Evolutionary conservation across 92 coral and sea anemone species (phyloP).

Genomic region (Phenganax marumi): DNA sequence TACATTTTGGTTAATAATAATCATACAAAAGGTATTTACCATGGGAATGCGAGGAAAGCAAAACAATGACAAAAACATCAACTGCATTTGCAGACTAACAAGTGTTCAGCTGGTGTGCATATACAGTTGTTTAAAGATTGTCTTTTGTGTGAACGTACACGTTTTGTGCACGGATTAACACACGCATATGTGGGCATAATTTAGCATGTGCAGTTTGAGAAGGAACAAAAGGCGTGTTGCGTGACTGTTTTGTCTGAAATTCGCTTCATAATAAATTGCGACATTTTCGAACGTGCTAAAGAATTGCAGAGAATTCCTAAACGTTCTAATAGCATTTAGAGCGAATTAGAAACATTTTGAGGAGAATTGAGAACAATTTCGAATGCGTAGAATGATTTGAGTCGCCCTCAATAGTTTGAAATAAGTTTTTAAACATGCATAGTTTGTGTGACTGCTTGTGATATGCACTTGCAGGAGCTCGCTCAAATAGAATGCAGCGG

Average conservation of each 20-base stretch:
- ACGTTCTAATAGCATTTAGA: neutral
- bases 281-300: slow-evolving; percentile 10
- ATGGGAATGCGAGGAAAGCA: too few relatives aligned
- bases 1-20: too few relatives aligned
- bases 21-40: too few relatives aligned
- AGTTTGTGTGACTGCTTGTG: too few relatives aligned
- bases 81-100: too few relatives aligned
- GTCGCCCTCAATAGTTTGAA: neutral
- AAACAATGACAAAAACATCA: too few relatives aligned
- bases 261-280: neutral
- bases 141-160: neutral
- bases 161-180: slow-evolving; percentile 1
- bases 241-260: slow-evolving; percentile 4
- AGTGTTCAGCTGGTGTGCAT: neutral
- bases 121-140: neutral
- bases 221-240: neutral
- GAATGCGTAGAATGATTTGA: neutral
- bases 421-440: too few relatives aligned
- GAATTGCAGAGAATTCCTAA: neutral
- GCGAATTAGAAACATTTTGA: neutral
- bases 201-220: slow-evolving; percentile 15
- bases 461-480: too few relatives aligned
- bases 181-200: slow-evolving; percentile 14
- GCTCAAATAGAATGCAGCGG: too few relatives aligned
- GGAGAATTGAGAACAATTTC: neutral